A percentile compares a stretch with the other conserved stretches of the same genome.
These are phyloP conservation scores for Trypoxylon attenuatum DNA, from an alignment of 2,888 invertebrate species.

Conservation along the genomic window DNA sequence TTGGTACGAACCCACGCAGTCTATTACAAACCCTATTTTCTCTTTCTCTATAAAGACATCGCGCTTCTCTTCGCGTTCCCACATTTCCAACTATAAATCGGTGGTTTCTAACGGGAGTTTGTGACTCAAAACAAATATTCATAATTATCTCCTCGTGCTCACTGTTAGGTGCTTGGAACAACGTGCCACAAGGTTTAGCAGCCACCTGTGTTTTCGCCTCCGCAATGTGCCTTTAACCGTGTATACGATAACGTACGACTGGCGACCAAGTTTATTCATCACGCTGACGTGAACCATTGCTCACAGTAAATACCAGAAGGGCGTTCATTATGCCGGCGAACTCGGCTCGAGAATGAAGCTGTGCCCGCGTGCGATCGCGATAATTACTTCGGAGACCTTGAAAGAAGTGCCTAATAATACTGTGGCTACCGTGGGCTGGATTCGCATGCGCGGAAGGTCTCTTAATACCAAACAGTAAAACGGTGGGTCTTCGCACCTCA, in stretches of 20 bases:
- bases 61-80: too few relatives aligned
- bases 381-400: conserved; percentile 39
- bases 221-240: conserved; percentile 37
- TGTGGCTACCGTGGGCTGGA: not conserved
- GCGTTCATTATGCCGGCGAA: conserved; percentile 55
- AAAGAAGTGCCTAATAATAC: not conserved
- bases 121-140: conserved; percentile 36
- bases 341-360: conserved; percentile 39
- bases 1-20: too few relatives aligned
- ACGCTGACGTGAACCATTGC: conserved; percentile 59
- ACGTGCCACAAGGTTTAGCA: conserved; percentile 18
- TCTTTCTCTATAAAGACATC: too few relatives aligned
- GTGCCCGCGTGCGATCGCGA: conserved; percentile 33
- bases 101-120: conserved; percentile 12
- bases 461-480: too few relatives aligned
- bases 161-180: too few relatives aligned
- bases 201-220: conserved; percentile 54
- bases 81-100: too few relatives aligned
- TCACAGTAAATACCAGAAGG: conserved; percentile 64
- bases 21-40: too few relatives aligned
- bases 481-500: not conserved
- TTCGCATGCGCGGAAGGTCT: too few relatives aligned
- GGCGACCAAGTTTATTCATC: conserved; percentile 65
- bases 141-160: conserved; percentile 53
- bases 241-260: conserved; percentile 54